These are phyloP conservation scores for Scomber scombrus DNA, from an alignment of 2,113 vertebrate species.

Conservation along the genomic window DNA sequence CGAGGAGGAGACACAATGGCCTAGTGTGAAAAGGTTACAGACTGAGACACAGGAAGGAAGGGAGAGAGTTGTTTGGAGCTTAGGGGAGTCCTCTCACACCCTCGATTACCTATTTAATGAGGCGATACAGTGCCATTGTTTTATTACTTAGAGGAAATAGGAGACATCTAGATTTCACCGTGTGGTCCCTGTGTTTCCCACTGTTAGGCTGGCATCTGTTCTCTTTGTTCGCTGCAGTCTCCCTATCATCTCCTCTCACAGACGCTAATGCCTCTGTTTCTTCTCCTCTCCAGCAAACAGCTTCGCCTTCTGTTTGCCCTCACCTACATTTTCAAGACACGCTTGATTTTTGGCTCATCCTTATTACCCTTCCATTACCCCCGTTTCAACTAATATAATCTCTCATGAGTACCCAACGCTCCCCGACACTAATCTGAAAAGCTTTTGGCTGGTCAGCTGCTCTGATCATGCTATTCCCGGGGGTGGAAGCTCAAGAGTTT, in stretches of 20 bases:
- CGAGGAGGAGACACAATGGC: conserved; percentile 55
- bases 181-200: conserved; percentile 72
- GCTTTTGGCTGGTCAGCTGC: conserved; percentile 45
- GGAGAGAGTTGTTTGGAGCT: conserved; percentile 60
- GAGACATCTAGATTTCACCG: conserved; percentile 74
- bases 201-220: conserved; percentile 80
- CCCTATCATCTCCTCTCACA: conserved; percentile 68
- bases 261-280: conserved; percentile 58
- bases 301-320: conserved; percentile 49
- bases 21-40: conserved; percentile 48
- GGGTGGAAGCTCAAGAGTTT: not conserved
- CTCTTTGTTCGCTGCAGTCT: conserved; percentile 65
- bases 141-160: conserved; percentile 79
- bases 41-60: conserved; percentile 36
- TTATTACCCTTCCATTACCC: conserved; percentile 62
- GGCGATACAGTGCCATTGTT: conserved; percentile 75
- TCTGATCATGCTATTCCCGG: conserved; percentile 26
- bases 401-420: conserved; percentile 29
- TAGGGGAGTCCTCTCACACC: conserved; percentile 76
- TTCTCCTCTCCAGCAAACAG: conserved; percentile 32
- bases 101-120: conserved; percentile 84
- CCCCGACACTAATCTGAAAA: conserved; percentile 38
- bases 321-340: conserved; percentile 61
- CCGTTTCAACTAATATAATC: conserved; percentile 52
- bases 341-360: conserved; percentile 61